Percentiles rank a stretch among this genome's conserved stretches.
phyloP scores from a whole-genome alignment of 2,797 vertebrate species.

The Stomatorhinus walkeri region DNA sequence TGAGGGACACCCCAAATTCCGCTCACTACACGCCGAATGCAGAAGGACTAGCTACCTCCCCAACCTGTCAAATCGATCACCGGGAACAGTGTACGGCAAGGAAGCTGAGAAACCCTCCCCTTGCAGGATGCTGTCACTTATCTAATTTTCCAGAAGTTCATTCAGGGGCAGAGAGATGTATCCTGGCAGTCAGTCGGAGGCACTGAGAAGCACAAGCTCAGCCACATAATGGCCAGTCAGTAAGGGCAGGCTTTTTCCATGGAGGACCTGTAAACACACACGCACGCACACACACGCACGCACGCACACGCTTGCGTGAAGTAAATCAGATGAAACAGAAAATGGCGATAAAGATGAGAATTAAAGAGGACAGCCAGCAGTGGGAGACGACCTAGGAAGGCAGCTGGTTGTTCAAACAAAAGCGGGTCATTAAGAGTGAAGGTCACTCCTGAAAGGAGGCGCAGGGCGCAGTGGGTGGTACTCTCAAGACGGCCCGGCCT shows the following conservation, averaged over 20 bases:
- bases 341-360: neutral
- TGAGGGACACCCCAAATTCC: neutral
- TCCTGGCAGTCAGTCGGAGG: neutral
- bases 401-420: neutral
- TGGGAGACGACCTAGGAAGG: neutral
- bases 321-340: neutral
- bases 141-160: neutral
- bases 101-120: neutral
- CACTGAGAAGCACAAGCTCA: neutral
- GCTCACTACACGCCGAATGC: neutral
- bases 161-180: neutral
- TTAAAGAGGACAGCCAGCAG: neutral
- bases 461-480: neutral
- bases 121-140: neutral
- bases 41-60: neutral
- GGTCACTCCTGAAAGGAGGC: neutral
- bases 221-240: constrained; percentile 1
- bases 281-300: neutral
- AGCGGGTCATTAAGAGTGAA: neutral
- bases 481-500: neutral
- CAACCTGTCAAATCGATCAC: neutral
- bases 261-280: neutral
- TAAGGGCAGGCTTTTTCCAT: neutral
- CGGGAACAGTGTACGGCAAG: neutral
- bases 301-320: neutral